Evolutionary conservation across 2,888 invertebrate species (phyloP).

Genomic region (Pherbina coryleti): DNA sequence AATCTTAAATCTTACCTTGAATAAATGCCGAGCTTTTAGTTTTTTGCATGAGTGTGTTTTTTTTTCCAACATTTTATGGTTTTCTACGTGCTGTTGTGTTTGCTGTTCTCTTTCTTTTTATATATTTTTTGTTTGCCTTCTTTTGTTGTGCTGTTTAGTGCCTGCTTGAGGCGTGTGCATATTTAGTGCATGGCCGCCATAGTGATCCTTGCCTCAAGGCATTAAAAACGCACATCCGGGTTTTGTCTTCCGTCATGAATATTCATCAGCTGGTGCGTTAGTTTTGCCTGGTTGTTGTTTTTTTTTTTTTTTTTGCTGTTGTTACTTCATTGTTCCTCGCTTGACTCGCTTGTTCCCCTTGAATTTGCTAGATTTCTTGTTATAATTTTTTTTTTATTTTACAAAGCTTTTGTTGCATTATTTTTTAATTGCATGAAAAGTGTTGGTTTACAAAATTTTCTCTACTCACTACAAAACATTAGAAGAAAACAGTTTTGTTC

Average conservation of each 20-base stretch:
- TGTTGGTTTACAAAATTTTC: no score
- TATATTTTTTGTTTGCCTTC: background rate
- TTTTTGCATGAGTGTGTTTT: background rate
- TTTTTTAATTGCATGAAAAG: no score
- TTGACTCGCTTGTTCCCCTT: no score
- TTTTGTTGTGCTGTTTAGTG: background rate
- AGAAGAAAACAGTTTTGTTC: no score
- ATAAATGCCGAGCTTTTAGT: no score
- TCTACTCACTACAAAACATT: no score
- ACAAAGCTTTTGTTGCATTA: no score
- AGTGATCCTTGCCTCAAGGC: background rate
- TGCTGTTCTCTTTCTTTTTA: background rate
- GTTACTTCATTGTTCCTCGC: no score
- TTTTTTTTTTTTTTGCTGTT: background rate
- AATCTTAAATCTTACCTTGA: background rate
- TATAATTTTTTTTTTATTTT: no score
- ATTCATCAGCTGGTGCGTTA: constrained; percentile 17
- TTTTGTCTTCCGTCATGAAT: constrained; percentile 12
- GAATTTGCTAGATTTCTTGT: no score
- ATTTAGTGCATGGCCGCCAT: background rate
- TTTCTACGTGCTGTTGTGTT: no score
- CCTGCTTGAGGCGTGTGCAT: background rate
- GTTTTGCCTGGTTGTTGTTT: background rate
- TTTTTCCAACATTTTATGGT: background rate
- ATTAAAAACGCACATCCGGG: constrained; percentile 2